Base-by-base conservation (phyloP, 2,888 invertebrate genomes). In the Drosophila testacea region DNA sequence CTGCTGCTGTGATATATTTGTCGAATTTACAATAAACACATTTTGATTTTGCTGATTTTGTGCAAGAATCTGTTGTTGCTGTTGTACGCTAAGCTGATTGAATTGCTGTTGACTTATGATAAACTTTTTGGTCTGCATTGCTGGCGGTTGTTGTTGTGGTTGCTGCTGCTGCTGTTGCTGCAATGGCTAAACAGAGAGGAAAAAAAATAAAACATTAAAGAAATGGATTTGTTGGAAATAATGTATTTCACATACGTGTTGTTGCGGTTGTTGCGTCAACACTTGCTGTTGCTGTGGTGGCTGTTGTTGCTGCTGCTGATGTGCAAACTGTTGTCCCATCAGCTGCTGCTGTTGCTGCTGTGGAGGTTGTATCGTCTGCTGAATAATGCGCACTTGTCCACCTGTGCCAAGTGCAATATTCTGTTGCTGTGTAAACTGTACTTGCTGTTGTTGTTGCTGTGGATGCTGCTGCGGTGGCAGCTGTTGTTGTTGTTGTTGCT, bases 61-160 rank as follows among this genome's bases (percentile, higher is more conserved):
- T 4, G 92, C 92, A 38, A 93, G 73, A 66, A 93, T 92, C 69
- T 93, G 93, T 55, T 93, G 92, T 63, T 93, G 93, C 66, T 93
- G 93, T 79, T 95, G 95, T 46, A 94, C 94, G 22, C 94, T 95
- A 48, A 94, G 93, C 79, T 95, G 95, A 89, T 95, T 95, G 76
- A 95, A 94, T 76, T 95, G 95, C 76, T 95, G 95, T 46, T 94
- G 94, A 56, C 93, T 94, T 90, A 95, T 94, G 39, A 94, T 91
- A 75, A 93, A 91, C 83, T 93, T 91, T 59, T 91, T 91, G 9
- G 83, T 79, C 32, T 85, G 80, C 55, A 85, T 80, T 9, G 89
- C 81, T 63, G 90, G 91, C 42, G 41, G 71, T 22, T 50, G 64
- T 41, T 79, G 76, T 66, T 83, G 73, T 71, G 88, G 88, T 27